Evolutionary conservation across 1,140 invertebrate genomes (phyloP), one percentile per base, ranked within the genome.

Genomic region (Penaeus japonicus): DNA sequence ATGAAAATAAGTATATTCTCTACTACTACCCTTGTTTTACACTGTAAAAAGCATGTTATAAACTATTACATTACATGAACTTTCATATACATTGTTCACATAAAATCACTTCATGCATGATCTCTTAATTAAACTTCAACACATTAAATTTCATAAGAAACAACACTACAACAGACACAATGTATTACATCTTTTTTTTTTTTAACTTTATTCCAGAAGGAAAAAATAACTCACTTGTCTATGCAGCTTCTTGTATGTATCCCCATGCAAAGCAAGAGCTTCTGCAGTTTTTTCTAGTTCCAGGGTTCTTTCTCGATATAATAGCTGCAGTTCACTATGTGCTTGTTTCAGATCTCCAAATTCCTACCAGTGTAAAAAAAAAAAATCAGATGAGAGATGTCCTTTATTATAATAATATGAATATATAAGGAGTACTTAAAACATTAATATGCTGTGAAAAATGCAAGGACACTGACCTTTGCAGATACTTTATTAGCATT

Each of bases 241-340:
- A 27, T 84, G 22, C 27, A 89, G 27, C 20, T 54, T 78, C 30
- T 80, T 84, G 57, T 89, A 89, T n/a, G 87, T 89, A n/a, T 53
- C 4, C 20, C 73, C 59, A 39, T 89, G 87, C 70, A 59, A 35
- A 18, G 81, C 24, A 15, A 89, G 70, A 30, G 83, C 77, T 22
- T 55, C 39, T 65, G 82, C 47, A 47, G 83, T 84, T 35, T 62
- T 65, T 55, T 89, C 77, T n/a, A 89, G 35, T 47, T 89, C 87
- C 55, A 77, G 47, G 22, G 55, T 84, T 59, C 70, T 89, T 30
- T 89, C 87, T 32, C 87, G 82, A 54, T 89, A 89, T 35, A 89
- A n/a, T 24, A 89, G 24, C 39, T 89, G 87, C 30, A 89, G 59
- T 17, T 89, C 87, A 70, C 75, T 80, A 22, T 89, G 57, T n/a